Base-by-base conservation (phyloP, 2,113 vertebrate genomes). In the Apteryx owenii region DNA sequence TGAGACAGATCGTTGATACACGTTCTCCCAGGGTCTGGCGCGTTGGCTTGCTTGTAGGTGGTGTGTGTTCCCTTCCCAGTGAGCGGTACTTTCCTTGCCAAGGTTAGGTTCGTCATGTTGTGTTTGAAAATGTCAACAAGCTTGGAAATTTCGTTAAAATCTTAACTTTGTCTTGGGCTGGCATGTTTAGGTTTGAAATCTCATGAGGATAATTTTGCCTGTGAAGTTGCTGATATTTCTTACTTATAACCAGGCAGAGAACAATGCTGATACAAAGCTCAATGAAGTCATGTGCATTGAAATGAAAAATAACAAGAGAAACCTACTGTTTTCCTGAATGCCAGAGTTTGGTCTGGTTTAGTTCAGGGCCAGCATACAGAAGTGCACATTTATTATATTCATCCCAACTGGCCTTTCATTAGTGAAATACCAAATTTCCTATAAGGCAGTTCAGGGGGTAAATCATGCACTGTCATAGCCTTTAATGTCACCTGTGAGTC, bases 121-220 rank as follows among this genome's bases (percentile, higher is more conserved):
- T 23, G 14, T 90, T 91, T 73, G 54, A 85, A 91, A 91, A 90
- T 66, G 64, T 86, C 88, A 64, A 40, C 81, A 86, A 5, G 2
- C 64, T 70, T 88, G 76, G 80, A 94, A 93, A 71, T 93, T 58
- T 75, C 76, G 86, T 95, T 93, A 86, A 95, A 93, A 86, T 70
- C 64, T 81, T 73, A 91, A 81, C 0, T 0, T 96, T 89, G 42
- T 85, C 88, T 93, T 83, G 51, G 46, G n/a, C 68, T 93, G 94
- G 50, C 60, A 29, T 92, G 88, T 81, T 81, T 88, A 78, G 72
- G 60, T 46, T 75, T 65, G 46, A 86, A 93, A 68, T 75, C 85
- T 85, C 64, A 1, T 17, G 31, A 60, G 80, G 62, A 64, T 91
- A 54, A 58, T 92, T 90, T 75, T 90, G n/a, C 60, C 42, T 58